Evolutionary conservation across 2,797 vertebrate species (phyloP).

Genomic region (Muscicapa comitata): DNA sequence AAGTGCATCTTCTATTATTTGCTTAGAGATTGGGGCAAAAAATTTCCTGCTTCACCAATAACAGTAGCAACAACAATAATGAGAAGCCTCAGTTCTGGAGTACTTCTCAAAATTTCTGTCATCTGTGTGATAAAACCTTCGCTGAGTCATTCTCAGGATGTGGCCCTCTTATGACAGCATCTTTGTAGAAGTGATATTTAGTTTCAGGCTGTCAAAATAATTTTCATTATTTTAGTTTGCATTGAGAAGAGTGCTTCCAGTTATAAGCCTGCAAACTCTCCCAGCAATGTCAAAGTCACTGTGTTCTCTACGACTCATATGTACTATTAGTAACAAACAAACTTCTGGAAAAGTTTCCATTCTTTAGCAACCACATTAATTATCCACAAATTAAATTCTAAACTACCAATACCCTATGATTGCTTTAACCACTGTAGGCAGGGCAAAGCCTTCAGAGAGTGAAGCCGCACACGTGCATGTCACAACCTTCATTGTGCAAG

Average conservation of each 20-base stretch:
- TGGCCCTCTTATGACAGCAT: background rate
- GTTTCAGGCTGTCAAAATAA: conserved; percentile 6
- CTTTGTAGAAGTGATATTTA: conserved; percentile 17
- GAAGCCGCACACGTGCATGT: fast-evolving
- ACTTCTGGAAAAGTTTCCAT: background rate
- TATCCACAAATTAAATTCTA: background rate
- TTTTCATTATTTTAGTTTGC: background rate
- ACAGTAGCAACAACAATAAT: background rate
- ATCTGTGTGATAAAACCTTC: background rate
- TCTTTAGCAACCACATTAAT: background rate
- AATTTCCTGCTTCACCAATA: background rate
- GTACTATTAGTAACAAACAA: background rate
- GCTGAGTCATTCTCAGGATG: background rate
- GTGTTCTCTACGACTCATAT: background rate
- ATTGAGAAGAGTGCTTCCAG: background rate
- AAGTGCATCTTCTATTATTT: background rate
- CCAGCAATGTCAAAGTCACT: background rate
- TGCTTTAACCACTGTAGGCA: background rate
- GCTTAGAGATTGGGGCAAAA: background rate
- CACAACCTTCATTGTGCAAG: fast-evolving
- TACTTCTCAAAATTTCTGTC: background rate
- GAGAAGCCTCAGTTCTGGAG: background rate
- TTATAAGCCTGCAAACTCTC: background rate
- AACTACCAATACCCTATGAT: background rate
- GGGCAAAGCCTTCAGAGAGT: background rate